Conservation (phyloP, 2,888 invertebrate genomes). For the Acleris literana region DNA sequence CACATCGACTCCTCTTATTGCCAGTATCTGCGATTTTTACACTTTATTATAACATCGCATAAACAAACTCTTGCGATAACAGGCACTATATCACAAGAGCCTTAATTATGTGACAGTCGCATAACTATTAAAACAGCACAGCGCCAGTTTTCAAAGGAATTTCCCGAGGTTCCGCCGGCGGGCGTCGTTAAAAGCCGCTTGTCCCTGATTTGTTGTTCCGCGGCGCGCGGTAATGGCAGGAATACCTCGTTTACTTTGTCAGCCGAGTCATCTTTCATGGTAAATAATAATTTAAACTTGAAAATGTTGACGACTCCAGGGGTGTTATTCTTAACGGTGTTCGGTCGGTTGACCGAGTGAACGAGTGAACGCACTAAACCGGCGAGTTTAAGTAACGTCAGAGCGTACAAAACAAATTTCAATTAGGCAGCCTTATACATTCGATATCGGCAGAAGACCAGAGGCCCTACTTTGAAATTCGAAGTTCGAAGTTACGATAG, state of each 20-base stretch:
- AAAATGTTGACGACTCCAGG: neutral
- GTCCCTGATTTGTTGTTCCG: constrained; percentile 20
- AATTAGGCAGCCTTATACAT: neutral
- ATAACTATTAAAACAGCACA: constrained; percentile 9
- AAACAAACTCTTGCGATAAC: neutral
- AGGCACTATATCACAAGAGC: neutral
- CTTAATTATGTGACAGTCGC: constrained; percentile 3
- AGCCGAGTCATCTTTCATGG: constrained; percentile 5
- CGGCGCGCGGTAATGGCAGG: constrained; percentile 12
- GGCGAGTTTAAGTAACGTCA: no score
- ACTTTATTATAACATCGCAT: no score
- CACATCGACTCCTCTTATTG: no score
- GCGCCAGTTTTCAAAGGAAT: constrained; percentile 9
- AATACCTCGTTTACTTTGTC: constrained; percentile 15
- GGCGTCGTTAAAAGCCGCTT: constrained; percentile 25
- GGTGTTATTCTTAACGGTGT: no score
- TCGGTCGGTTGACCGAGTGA: no score
- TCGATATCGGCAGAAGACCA: no score
- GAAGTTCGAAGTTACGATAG: no score
- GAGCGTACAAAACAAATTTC: no score
- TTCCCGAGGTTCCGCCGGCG: constrained; percentile 16
- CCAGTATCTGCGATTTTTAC: no score
- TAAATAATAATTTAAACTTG: constrained; percentile 12
- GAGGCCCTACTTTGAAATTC: no score
- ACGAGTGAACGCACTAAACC: no score